Evolutionary conservation across 2,888 invertebrate genomes (phyloP).

Genomic region (Hirtodrosophila histrioides): DNA sequence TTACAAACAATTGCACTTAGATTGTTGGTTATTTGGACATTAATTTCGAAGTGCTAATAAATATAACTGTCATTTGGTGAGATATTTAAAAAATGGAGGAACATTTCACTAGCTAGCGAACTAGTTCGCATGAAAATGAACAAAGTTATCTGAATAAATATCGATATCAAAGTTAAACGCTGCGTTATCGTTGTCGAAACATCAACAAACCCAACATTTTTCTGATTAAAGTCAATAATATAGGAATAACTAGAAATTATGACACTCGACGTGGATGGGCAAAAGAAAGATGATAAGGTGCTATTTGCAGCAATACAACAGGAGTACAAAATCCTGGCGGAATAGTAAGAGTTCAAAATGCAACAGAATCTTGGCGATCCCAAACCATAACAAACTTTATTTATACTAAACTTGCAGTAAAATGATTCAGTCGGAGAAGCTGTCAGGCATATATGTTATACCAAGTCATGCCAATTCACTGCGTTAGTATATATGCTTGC

Average conservation of each 20-base stretch:
- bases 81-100: no score
- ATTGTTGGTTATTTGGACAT: no score
- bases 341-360: conserved; percentile 90
- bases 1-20: no score
- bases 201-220: neutral
- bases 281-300: conserved; percentile 86
- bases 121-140: neutral
- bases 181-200: conserved; percentile 11
- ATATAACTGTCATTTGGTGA: no score
- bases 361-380: neutral
- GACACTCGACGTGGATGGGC: conserved; percentile 77
- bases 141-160: neutral
- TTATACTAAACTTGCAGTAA: conserved; percentile 86
- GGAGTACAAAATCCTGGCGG: conserved; percentile 95
- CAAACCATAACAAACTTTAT: conserved; percentile 10
- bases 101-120: no score
- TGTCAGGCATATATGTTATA: conserved; percentile 96
- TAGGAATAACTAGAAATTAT: conserved; percentile 65
- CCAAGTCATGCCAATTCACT: conserved; percentile 94
- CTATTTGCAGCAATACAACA: conserved; percentile 92
- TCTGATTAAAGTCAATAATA: neutral
- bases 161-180: conserved; percentile 9
- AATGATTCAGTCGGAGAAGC: conserved; percentile 92
- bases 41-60: no score
- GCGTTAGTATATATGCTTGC: conserved; percentile 87